Evolutionary conservation across 1,140 invertebrate genomes (phyloP).

Genomic region (Adelges cooleyi): DNA sequence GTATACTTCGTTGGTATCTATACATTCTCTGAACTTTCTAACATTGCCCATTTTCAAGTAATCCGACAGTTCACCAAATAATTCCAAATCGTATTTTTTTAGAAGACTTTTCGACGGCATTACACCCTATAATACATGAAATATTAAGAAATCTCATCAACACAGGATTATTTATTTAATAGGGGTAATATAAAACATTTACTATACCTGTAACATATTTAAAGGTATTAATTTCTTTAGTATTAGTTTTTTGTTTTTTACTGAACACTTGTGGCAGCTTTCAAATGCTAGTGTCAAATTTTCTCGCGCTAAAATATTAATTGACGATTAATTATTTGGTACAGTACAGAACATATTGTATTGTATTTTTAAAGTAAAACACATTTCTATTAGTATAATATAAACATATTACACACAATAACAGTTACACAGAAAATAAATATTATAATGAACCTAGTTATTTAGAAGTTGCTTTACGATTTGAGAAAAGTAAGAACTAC

Average conservation of each 20-base stretch:
- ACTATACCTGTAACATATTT: conserved; percentile 54
- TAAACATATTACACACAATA: too few relatives aligned
- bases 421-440: too few relatives aligned
- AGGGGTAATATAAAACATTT: conserved; percentile 19
- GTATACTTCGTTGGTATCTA: conserved; percentile 76
- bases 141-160: not conserved
- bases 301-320: conserved; percentile 63
- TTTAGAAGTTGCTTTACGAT: too few relatives aligned
- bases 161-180: too few relatives aligned
- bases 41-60: conserved; percentile 85
- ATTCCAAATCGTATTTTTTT: conserved; percentile 77
- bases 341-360: not conserved
- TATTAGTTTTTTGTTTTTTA: conserved; percentile 84
- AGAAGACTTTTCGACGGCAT: conserved; percentile 71
- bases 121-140: conserved; percentile 47
- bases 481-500: too few relatives aligned
- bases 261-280: conserved; percentile 68
- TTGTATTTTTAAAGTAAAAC: too few relatives aligned
- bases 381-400: too few relatives aligned
- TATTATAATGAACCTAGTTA: too few relatives aligned
- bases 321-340: not conserved
- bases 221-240: conserved; percentile 94
- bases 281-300: conserved; percentile 86
- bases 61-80: conserved; percentile 79
- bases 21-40: conserved; percentile 66